Evolutionary conservation across 1,140 invertebrate genomes (phyloP).

Genomic region (Lethrus apterus): DNA sequence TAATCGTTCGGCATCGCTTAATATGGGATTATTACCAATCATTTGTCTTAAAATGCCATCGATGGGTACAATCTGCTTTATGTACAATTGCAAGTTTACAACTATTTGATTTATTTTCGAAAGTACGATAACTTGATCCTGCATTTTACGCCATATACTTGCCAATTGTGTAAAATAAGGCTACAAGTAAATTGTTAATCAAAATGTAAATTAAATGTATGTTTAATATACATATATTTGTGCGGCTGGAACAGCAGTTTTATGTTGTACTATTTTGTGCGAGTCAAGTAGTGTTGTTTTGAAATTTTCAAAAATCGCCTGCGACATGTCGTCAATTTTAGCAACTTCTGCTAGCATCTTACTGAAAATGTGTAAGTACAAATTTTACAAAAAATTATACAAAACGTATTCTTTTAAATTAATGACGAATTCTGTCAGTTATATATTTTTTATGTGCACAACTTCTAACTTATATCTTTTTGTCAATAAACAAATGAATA

Average conservation of each 20-base stretch:
- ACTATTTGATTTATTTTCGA: conserved; percentile 51
- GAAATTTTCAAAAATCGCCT: conserved; percentile 41
- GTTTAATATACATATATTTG: conserved; percentile 54
- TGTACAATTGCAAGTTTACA: conserved; percentile 44
- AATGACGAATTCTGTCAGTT: no score
- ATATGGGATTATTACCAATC: conserved; percentile 33
- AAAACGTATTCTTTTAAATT: no score
- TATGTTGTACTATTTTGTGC: conserved; percentile 51
- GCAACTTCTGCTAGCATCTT: conserved; percentile 50
- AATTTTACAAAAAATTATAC: no score
- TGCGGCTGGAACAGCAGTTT: conserved; percentile 52
- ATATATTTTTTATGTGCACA: no score
- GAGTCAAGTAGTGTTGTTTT: conserved; percentile 45
- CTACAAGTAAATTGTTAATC: conserved; percentile 38
- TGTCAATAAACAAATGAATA: no score
- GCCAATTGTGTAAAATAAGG: conserved; percentile 56
- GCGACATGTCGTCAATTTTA: conserved; percentile 42
- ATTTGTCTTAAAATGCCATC: conserved; percentile 28
- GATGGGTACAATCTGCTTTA: conserved; percentile 40
- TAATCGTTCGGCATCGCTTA: conserved; percentile 45
- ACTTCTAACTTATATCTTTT: no score
- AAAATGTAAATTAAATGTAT: conserved; percentile 1
- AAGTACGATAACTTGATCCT: conserved; percentile 54
- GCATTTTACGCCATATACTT: conserved; percentile 53
- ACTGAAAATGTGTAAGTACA: no score